phyloP scores from a whole-genome alignment of 30 jellyfish, hydroid and myxozoan species.

The Aurelia coerulea region DNA sequence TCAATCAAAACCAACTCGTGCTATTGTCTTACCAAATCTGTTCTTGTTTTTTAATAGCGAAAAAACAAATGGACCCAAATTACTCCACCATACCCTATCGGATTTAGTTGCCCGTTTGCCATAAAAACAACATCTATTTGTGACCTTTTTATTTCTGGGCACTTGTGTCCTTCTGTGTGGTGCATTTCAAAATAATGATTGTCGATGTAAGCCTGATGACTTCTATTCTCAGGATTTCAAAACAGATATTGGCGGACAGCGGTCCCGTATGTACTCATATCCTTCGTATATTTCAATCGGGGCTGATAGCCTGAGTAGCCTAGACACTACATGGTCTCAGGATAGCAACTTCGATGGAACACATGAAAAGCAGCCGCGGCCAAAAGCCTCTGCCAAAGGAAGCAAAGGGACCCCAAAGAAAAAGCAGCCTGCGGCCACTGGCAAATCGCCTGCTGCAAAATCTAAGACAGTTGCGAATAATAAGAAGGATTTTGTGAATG shows the following conservation, averaged over 20 bases:
- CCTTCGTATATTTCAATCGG: conserved; percentile 73
- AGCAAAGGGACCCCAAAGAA: conserved; percentile 29
- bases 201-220: too few relatives aligned
- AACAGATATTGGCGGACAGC: conserved; percentile 21
- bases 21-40: too few relatives aligned
- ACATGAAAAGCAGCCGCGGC: background rate
- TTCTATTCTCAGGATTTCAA: conserved; percentile 48
- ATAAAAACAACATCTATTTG: too few relatives aligned
- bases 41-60: too few relatives aligned
- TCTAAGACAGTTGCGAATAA: background rate
- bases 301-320: conserved; percentile 36
- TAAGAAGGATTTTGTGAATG: conserved; percentile 11
- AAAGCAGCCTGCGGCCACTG: background rate
- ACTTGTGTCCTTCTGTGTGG: too few relatives aligned
- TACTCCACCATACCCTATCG: too few relatives aligned
- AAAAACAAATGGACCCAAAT: too few relatives aligned
- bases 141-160: too few relatives aligned
- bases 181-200: too few relatives aligned
- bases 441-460: background rate
- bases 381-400: conserved; percentile 11
- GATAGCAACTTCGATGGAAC: background rate
- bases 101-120: too few relatives aligned
- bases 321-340: conserved; percentile 64
- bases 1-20: too few relatives aligned
- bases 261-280: conserved; percentile 42